phyloP scores from a whole-genome alignment of 2,113 vertebrate genomes.

The Malaclemys terrapin region DNA sequence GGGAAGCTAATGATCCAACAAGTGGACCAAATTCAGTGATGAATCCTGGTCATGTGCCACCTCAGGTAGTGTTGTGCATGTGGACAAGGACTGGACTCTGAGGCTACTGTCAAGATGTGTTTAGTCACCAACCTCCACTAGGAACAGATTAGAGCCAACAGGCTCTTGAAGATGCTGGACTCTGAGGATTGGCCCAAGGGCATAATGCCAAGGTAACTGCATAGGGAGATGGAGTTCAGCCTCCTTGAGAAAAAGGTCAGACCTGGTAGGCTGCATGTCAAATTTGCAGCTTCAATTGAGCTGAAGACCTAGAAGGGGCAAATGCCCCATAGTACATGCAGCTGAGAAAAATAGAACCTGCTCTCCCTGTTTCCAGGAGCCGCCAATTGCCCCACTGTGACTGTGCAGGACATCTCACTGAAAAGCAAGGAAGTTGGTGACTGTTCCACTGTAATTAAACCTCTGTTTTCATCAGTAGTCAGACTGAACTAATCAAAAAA shows the following conservation, averaged over 20 bases:
- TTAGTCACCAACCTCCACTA: too few species aligned
- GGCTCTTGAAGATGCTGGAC: background rate
- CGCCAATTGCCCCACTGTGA: too few species aligned
- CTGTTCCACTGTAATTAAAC: too few species aligned
- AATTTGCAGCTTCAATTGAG: background rate
- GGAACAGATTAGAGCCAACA: background rate
- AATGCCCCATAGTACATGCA: rapidly evolving
- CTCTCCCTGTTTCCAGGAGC: too few species aligned
- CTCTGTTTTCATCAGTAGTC: too few species aligned
- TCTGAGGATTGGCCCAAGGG: background rate
- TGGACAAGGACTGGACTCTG: too few species aligned
- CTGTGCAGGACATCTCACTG: background rate
- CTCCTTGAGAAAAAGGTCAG: background rate
- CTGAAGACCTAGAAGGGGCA: background rate
- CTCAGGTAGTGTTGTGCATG: too few species aligned
- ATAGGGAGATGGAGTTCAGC: background rate
- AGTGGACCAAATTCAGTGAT: too few species aligned
- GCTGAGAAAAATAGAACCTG: background rate
- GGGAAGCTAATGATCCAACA: too few species aligned
- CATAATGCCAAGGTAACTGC: too few species aligned
- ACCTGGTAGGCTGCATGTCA: background rate
- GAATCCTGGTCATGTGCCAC: too few species aligned
- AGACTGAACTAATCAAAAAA: background rate
- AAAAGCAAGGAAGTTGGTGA: background rate
- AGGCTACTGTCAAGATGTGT: background rate